Evolutionary conservation across 2,797 vertebrate genomes (phyloP).

Genomic region (Emydoidea blandingii): DNA sequence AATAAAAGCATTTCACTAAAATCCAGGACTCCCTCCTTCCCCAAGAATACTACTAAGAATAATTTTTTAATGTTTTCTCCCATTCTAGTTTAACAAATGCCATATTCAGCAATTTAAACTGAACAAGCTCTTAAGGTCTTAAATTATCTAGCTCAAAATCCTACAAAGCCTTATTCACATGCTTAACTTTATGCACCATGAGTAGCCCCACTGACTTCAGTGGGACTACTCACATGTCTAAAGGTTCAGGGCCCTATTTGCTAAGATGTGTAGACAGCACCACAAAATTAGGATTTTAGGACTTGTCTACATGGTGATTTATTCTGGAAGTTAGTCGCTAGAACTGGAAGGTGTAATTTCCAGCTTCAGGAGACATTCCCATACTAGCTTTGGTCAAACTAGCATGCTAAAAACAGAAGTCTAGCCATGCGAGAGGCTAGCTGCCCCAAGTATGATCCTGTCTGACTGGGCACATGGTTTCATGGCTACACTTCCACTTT

Average conservation of each 20-base stretch:
- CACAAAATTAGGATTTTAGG: not conserved
- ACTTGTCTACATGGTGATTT: not conserved
- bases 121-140: not conserved
- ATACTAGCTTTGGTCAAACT: not conserved
- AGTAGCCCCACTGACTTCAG: not conserved
- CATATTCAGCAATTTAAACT: not conserved
- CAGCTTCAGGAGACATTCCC: not conserved
- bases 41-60: not conserved
- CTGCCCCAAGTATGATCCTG: not conserved
- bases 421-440: not conserved
- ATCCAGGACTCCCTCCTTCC: rapidly evolving
- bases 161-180: not conserved
- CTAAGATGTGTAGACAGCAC: not conserved
- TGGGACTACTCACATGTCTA: not conserved
- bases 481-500: not conserved
- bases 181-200: not conserved
- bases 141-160: constrained; percentile 1
- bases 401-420: not conserved
- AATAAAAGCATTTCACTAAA: not conserved
- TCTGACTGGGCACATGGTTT: not conserved
- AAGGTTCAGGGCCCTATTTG: not conserved
- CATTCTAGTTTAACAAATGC: not conserved
- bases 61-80: not conserved
- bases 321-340: not conserved
- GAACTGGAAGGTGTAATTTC: not conserved